phyloP scores from a whole-genome alignment of 2,888 invertebrate species.

The Deroplatys truncata region DNA sequence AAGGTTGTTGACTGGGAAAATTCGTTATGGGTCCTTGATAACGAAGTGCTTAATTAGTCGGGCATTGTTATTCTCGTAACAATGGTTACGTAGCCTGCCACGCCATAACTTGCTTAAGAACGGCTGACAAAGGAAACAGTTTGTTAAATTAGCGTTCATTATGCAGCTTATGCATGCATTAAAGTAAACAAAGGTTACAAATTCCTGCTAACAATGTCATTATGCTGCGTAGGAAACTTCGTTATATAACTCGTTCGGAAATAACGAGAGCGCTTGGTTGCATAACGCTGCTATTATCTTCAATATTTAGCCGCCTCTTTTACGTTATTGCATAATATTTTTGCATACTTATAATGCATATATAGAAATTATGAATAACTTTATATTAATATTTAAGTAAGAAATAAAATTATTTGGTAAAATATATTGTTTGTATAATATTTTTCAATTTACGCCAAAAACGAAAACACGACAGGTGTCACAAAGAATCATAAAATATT shows the following conservation, averaged over 20 bases:
- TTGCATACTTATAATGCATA: too few relatives aligned
- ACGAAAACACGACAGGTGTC: too few relatives aligned
- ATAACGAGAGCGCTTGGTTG: background rate
- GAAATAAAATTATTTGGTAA: too few relatives aligned
- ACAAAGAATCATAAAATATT: too few relatives aligned
- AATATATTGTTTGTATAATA: too few relatives aligned
- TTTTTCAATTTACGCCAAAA: too few relatives aligned
- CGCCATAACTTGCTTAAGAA: background rate
- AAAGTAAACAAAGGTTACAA: background rate
- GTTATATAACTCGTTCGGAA: background rate
- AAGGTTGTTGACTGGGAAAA: background rate
- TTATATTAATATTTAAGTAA: too few relatives aligned
- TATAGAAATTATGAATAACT: too few relatives aligned
- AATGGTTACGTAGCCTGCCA: background rate
- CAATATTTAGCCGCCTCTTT: background rate
- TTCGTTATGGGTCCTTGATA: background rate
- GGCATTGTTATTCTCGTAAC: background rate
- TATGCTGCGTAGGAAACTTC: background rate
- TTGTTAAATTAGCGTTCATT: background rate
- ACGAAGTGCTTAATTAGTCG: background rate
- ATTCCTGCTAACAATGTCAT: background rate
- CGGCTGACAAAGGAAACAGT: background rate
- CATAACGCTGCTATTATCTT: background rate
- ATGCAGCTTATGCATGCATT: background rate
- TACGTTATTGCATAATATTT: too few relatives aligned